A percentile compares a stretch with the other conserved stretches of the same genome.
Conservation (phyloP, 2,797 vertebrate genomes). For the Melopsittacus undulatus region DNA sequence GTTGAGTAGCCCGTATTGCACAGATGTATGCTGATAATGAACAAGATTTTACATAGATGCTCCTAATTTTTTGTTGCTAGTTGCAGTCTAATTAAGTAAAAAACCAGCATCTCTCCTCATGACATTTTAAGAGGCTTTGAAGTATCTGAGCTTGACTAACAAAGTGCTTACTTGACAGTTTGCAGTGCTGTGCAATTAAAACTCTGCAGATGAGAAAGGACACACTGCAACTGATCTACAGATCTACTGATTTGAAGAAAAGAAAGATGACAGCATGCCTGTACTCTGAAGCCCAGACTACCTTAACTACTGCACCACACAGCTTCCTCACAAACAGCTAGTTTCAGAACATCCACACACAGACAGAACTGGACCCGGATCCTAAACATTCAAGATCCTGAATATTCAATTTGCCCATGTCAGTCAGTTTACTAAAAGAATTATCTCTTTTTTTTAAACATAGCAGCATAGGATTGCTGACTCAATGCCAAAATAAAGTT, state of each 20-base stretch:
- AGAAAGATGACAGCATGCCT: neutral
- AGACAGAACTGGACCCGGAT: neutral
- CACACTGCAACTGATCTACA: neutral
- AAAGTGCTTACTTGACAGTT: neutral
- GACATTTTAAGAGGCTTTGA: neutral
- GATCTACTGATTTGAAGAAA: neutral
- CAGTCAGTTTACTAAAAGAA: neutral
- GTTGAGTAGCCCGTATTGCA: neutral
- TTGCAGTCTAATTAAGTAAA: neutral
- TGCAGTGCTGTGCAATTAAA: neutral
- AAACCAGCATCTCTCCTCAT: neutral
- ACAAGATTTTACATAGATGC: neutral
- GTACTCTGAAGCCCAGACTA: neutral
- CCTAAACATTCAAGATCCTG: neutral
- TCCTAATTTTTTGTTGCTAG: neutral
- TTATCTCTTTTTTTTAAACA: too few relatives aligned
- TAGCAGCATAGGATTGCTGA: neutral
- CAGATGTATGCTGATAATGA: neutral
- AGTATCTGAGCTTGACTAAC: neutral
- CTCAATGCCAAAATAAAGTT: neutral
- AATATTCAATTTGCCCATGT: neutral
- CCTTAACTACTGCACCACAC: neutral
- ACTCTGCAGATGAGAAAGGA: neutral
- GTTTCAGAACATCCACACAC: neutral
- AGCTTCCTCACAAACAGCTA: neutral